phyloP scores from a whole-genome alignment of 2,888 invertebrate genomes.

The Eristalinus sepulchralis region DNA sequence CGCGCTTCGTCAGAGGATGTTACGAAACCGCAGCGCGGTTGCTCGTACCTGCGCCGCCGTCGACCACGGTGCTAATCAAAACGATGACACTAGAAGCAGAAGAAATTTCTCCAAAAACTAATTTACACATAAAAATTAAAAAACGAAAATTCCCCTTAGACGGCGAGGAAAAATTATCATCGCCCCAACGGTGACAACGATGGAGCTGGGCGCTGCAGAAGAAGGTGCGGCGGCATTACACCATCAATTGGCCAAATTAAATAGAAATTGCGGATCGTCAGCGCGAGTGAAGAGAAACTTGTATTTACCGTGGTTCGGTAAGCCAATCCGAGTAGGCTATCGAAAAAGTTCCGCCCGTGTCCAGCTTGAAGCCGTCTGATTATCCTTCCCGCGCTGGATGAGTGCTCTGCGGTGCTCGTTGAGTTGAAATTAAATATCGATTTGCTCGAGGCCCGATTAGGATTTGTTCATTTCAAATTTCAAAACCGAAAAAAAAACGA shows the following conservation, averaged over 20 bases:
- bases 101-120: conserved; percentile 54
- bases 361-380: conserved; percentile 76
- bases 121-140: conserved; percentile 57
- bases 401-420: neutral
- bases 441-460: conserved; percentile 12
- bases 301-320: conserved; percentile 79
- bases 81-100: conserved; percentile 32
- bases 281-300: neutral
- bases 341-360: conserved; percentile 79
- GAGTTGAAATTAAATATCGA: conserved; percentile 45
- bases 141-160: neutral
- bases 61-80: conserved; percentile 52
- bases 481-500: neutral
- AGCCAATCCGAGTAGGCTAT: conserved; percentile 81
- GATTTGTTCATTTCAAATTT: conserved; percentile 35
- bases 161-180: conserved; percentile 40
- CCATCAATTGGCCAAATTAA: conserved; percentile 67
- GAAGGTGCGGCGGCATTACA: conserved; percentile 62
- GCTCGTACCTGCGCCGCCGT: conserved; percentile 1
- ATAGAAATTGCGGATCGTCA: conserved; percentile 47
- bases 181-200: conserved; percentile 1
- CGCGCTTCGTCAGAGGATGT: conserved; percentile 1
- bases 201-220: no score
- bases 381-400: conserved; percentile 31
- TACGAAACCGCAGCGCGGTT: conserved; percentile 18